Base-by-base conservation (phyloP, 2,888 invertebrate species). In the Sisyra terminalis region DNA sequence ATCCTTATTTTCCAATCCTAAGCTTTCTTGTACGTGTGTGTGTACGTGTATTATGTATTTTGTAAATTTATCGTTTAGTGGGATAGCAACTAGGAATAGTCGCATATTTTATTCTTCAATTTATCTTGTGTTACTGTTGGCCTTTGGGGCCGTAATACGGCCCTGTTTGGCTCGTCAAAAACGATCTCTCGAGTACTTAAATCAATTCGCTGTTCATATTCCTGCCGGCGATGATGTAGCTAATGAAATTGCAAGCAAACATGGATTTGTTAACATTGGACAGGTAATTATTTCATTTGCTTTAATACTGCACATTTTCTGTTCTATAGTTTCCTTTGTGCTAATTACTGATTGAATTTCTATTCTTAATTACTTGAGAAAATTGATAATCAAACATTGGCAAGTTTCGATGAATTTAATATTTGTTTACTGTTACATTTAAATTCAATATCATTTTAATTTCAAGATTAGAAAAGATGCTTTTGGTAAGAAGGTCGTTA, bases 161-260 rank as follows among this genome's bases (percentile, higher is more conserved):
- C 18, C 30, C 30, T n/a, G 30, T 29, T 11, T n/a, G 16, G 30
- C 31, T 8, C 29, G 9, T 9, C 34, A 24, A 9, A 17, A 35
- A 11, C 38, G 15, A 36, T 24, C 24, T 24, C 61, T 65, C 34
- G 69, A 82, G 55, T 87, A 78, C 63, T 75, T 76, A 64, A 85
- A 86, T 63, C 75, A 86, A 59, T 86, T 86, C 58, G 93, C 92
- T 39, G 82, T 90, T 39, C 78, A 85, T 59, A 77, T 94, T 57
- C 82, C 83, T 15, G 78, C 72, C 35, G 79, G 80, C 13, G 61
- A 67, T 41, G 67, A 70, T n/a, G 71, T 72, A 46, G 92, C 88
- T 36, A 75, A 81, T 56, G 66, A 64, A 47, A 75, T 94, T 52
- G 92, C 92, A 39, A 63, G 61, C 49, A 81, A 82, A 61, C 81